phyloP scores from a whole-genome alignment of 2,888 invertebrate species.

The Drosophila buzzatii region DNA sequence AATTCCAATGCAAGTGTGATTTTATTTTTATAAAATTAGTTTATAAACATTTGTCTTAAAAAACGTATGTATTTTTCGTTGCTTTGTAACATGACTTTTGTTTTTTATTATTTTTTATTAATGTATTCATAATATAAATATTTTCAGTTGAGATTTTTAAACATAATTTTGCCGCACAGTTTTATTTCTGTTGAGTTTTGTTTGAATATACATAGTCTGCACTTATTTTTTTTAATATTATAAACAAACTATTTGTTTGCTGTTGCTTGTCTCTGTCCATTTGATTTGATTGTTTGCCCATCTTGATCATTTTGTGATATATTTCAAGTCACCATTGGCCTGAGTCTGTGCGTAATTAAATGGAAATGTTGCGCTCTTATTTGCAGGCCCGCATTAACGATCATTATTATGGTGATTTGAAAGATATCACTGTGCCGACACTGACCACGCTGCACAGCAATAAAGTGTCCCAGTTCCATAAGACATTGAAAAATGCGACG shows the following conservation, averaged over 20 bases:
- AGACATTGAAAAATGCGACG: conserved; percentile 94
- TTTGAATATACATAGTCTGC: neutral
- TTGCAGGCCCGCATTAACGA: conserved; percentile 88
- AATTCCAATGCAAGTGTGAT: neutral
- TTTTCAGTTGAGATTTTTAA: too few species aligned
- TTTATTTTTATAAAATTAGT: neutral
- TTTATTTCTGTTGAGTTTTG: neutral
- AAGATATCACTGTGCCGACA: conserved; percentile 95
- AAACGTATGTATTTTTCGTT: too few species aligned
- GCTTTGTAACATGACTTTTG: neutral
- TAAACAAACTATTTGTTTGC: neutral
- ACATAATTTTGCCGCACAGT: too few species aligned
- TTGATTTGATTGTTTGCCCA: neutral
- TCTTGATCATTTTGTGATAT: conserved; percentile 56
- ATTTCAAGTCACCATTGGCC: conserved; percentile 82
- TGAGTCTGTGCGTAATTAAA: conserved; percentile 31
- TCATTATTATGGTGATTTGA: conserved; percentile 93
- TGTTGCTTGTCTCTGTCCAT: neutral
- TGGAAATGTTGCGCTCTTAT: conserved; percentile 64
- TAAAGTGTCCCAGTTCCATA: conserved; percentile 97
- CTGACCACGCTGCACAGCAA: conserved; percentile 94
- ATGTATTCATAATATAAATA: too few species aligned
- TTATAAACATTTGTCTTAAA: too few species aligned
- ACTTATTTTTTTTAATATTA: neutral
- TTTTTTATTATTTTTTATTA: neutral